These are phyloP conservation scores for Orthosia cruda DNA, from an alignment of 2,888 invertebrate genomes.

Conservation along the genomic window DNA sequence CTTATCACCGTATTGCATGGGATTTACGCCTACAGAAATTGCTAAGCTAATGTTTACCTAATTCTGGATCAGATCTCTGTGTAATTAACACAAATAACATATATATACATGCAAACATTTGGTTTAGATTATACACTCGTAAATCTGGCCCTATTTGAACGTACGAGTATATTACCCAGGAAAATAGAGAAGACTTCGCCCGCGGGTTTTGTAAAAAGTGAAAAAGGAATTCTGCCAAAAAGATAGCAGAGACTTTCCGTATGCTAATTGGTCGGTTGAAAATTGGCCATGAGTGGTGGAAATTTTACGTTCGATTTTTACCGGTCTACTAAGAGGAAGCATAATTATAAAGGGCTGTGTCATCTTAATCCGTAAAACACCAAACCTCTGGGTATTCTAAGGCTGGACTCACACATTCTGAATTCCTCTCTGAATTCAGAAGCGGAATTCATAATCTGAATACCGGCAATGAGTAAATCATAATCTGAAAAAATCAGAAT, in stretches of 20 bases:
- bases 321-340: background rate
- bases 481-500: too few relatives aligned
- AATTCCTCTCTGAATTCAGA: too few relatives aligned
- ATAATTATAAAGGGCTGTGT: background rate
- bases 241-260: conserved; percentile 29
- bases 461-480: too few relatives aligned
- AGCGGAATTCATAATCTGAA: too few relatives aligned
- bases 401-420: too few relatives aligned
- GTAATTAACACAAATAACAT: conserved; percentile 44
- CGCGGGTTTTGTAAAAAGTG: conserved; percentile 13
- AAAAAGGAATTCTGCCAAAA: conserved; percentile 18
- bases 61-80: conserved; percentile 29
- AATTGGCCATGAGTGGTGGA: conserved; percentile 13
- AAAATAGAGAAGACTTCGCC: conserved; percentile 10
- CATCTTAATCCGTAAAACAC: background rate
- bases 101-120: conserved; percentile 7
- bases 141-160: background rate
- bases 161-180: background rate
- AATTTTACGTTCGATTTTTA: conserved; percentile 15
- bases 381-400: background rate
- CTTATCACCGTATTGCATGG: conserved; percentile 3
- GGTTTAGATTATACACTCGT: conserved; percentile 2
- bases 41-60: conserved; percentile 38
- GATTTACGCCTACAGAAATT: conserved; percentile 23
- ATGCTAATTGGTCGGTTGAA: conserved; percentile 34